A percentile compares a stretch with the other conserved stretches of the same genome.
These are phyloP conservation scores for Cylas formicarius DNA, from an alignment of 1,140 invertebrate genomes.

Conservation along the genomic window DNA sequence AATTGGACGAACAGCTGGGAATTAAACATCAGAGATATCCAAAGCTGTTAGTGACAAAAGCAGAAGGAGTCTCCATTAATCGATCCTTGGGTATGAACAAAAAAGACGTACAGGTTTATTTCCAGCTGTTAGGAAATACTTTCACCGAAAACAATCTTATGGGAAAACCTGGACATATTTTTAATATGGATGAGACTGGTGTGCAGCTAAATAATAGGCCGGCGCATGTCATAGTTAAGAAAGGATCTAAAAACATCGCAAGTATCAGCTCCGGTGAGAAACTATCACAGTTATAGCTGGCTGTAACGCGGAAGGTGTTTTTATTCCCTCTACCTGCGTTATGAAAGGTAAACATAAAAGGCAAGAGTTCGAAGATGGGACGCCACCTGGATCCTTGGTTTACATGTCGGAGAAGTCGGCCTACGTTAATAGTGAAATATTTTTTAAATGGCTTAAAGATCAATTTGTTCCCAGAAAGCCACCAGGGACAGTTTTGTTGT, in stretches of 20 bases:
- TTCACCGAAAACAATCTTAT: too few relatives aligned
- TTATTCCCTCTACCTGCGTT: conserved; percentile 25
- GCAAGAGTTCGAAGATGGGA: conserved; percentile 33
- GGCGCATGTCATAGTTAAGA: conserved; percentile 38
- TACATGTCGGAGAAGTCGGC: conserved; percentile 39
- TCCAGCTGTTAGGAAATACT: too few relatives aligned
- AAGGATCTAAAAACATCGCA: conserved; percentile 35
- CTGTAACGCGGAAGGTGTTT: conserved; percentile 20
- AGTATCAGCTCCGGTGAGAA: conserved; percentile 24
- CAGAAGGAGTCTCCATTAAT: conserved; percentile 41
- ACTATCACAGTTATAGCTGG: conserved; percentile 27
- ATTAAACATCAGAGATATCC: conserved; percentile 37
- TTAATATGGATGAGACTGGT: too few relatives aligned
- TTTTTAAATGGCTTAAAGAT: too few relatives aligned
- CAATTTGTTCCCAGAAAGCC: too few relatives aligned
- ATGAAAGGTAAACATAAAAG: conserved; percentile 39
- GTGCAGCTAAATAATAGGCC: conserved; percentile 39
- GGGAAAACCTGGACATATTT: too few relatives aligned
- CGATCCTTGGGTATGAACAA: too few relatives aligned
- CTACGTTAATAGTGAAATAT: conserved; percentile 37
- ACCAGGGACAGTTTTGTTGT: too few relatives aligned
- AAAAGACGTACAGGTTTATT: too few relatives aligned
- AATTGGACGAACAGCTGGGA: conserved; percentile 10
- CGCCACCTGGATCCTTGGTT: conserved; percentile 32
- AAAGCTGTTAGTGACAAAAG: conserved; percentile 32